phyloP scores from a whole-genome alignment of 2,113 vertebrate genomes.

The Formicarius rufipectus region DNA sequence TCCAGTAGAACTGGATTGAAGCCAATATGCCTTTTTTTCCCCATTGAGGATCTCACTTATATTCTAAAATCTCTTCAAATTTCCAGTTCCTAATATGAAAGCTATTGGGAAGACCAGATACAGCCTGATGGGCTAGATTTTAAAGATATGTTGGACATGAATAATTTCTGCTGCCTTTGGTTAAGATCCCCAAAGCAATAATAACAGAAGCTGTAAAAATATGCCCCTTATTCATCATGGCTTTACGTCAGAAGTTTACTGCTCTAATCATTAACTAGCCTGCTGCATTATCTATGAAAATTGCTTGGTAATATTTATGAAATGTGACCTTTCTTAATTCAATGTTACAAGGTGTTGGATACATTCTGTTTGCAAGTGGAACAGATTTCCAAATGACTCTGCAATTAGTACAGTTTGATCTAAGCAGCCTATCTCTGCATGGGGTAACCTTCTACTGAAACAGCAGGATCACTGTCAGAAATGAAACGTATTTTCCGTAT shows the following conservation, averaged over 20 bases:
- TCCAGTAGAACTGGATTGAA: background rate
- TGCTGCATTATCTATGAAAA: constrained; percentile 56
- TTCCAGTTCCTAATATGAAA: constrained; percentile 11
- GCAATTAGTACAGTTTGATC: constrained; percentile 69
- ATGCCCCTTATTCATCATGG: constrained; percentile 1
- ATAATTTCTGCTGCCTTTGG: constrained; percentile 3
- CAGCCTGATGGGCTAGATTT: background rate
- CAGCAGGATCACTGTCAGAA: constrained; percentile 48
- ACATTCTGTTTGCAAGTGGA: constrained; percentile 58
- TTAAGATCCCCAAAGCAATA: constrained; percentile 22
- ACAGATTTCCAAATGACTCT: constrained; percentile 60
- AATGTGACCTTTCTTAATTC: constrained; percentile 66
- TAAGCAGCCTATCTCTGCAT: constrained; percentile 58
- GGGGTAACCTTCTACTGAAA: constrained; percentile 50
- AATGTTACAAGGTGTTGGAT: constrained; percentile 44
- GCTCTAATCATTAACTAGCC: constrained; percentile 59
- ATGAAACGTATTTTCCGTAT: constrained; percentile 41
- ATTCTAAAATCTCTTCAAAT: background rate
- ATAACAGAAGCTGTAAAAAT: constrained; percentile 20
- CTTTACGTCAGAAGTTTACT: constrained; percentile 41
- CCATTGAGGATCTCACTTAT: background rate
- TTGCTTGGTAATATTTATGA: constrained; percentile 64
- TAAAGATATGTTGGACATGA: background rate
- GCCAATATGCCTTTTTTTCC: background rate
- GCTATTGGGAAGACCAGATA: background rate